Conservation (phyloP, 2,888 invertebrate species). For the Glaucopsyche alexis region DNA sequence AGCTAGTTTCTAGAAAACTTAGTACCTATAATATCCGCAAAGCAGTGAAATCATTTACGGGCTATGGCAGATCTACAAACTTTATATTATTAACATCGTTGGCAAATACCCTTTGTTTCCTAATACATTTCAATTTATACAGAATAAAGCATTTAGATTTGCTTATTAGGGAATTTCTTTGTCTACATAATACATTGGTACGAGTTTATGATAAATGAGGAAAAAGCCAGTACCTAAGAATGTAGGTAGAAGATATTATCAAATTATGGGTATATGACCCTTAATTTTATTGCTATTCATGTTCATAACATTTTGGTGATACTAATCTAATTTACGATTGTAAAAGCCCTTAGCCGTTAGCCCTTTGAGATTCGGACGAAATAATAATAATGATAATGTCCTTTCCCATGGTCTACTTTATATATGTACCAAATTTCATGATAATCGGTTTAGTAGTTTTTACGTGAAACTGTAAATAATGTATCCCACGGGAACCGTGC, state of each 20-base stretch:
- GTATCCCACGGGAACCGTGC: too few species aligned
- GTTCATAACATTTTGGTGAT: neutral
- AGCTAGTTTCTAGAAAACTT: too few species aligned
- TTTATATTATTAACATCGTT: neutral
- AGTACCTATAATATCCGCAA: too few species aligned
- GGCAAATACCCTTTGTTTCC: slow-evolving; percentile 11
- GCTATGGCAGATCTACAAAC: neutral
- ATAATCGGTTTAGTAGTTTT: too few species aligned
- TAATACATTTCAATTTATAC: slow-evolving; percentile 14
- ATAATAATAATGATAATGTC: too few species aligned
- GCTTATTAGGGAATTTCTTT: slow-evolving; percentile 9
- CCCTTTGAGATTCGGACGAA: too few species aligned
- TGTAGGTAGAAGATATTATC: neutral
- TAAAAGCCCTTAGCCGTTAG: neutral
- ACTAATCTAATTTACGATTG: neutral
- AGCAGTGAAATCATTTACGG: too few species aligned
- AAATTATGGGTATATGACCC: neutral
- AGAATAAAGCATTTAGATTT: slow-evolving; percentile 11
- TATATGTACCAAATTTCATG: too few species aligned
- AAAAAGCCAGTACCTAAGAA: neutral
- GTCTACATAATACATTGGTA: neutral
- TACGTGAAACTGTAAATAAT: too few species aligned
- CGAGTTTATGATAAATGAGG: slow-evolving; percentile 38
- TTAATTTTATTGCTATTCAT: neutral
- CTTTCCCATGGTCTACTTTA: too few species aligned